Conservation (phyloP, 2,888 invertebrate species). For the Aquatica leii region DNA sequence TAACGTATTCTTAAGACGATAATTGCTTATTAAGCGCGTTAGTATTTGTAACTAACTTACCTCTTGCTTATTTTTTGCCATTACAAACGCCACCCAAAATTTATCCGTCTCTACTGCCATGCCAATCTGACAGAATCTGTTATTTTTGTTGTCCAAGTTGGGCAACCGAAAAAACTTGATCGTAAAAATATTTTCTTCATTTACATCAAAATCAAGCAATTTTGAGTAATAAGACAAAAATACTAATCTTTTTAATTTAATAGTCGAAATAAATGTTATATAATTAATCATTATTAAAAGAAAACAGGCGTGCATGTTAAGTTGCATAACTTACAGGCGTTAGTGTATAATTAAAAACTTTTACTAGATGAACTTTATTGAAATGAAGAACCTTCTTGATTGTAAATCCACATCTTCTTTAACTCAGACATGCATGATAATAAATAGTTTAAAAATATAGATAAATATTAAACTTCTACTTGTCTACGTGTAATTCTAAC, state of each 20-base stretch:
- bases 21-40: no score
- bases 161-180: slow-evolving; percentile 44
- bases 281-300: neutral
- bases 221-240: no score
- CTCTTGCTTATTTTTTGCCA: slow-evolving; percentile 81
- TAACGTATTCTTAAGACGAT: no score
- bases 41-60: slow-evolving; percentile 62
- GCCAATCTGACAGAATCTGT: slow-evolving; percentile 49
- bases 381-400: no score
- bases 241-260: slow-evolving; percentile 2
- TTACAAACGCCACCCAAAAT: slow-evolving; percentile 81
- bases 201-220: no score
- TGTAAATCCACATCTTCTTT: no score
- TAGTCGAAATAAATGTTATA: no score
- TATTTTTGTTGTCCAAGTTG: slow-evolving; percentile 49
- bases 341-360: neutral
- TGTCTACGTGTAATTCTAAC: no score
- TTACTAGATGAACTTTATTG: no score
- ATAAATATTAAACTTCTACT: no score
- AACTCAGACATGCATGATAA: no score
- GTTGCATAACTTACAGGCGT: slow-evolving; percentile 23
- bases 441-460: no score
- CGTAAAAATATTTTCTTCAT: slow-evolving; percentile 13
- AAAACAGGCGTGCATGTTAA: slow-evolving; percentile 14
- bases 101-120: slow-evolving; percentile 75